Evolutionary conservation across 2,797 vertebrate genomes (phyloP), one percentile per base, ranked within the genome.

Genomic region (Cynodonichthys magdalenae): DNA sequence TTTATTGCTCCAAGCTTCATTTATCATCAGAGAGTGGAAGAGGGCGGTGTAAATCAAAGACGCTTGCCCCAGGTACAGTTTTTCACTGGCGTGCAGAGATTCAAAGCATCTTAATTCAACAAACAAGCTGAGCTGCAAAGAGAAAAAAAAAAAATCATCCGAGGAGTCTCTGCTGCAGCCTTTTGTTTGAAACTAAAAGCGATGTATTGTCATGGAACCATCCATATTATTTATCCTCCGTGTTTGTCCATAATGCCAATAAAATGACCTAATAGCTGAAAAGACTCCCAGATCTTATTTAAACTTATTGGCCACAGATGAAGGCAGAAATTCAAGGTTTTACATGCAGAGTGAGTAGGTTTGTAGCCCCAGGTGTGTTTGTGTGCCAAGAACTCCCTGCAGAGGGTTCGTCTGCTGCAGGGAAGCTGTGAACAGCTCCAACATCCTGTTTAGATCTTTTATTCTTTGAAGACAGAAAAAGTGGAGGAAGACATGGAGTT

Each of bases 41-140:
- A 51, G 46, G 50, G 41, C 53, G 46, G 67, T 49, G 55, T 68
- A 61, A 62, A 72, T 72, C 74, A 80, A 86, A 77, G 78, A 80
- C 77, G 63, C 65, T 55, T 3, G 10, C 64, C 66, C 74, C 62
- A 61, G 64, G 46, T 48, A 20, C 29, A 62, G 28, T 41, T 57
- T 75, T 10, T 56, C 54, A n/a, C 29, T 48, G 54, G 46, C 46
- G 31, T 24, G 54, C 24, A 50, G 28, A 63, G 53, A 63, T 74
- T 82, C 17, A 74, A 79, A 77, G 56, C 24, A 11, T 53, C 12
- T 50, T 7, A 56, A 68, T 47, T 12, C 57, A 66, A 47, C 59
- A 76, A 84, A 74, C 45, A 18, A 41, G 27, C 18, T 15, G 51
- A 51, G 59, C 18, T 67, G 36, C 36, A 39, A 39, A 39, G 71